Conservation (phyloP, 1,140 invertebrate species). For the Zaprionus inermis region DNA sequence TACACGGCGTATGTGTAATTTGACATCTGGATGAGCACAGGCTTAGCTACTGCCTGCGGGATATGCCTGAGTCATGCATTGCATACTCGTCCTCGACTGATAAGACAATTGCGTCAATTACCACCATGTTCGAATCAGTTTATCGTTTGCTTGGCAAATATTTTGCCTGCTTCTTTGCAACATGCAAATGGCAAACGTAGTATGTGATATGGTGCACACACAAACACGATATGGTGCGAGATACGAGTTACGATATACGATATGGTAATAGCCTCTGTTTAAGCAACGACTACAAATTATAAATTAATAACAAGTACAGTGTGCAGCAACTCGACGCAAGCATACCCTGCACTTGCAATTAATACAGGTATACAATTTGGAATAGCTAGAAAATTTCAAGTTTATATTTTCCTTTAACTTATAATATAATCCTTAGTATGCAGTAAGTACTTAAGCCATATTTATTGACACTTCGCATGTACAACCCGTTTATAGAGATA, state of each 20-base stretch:
- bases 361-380: no score
- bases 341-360: constrained; percentile 10
- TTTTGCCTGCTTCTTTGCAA: constrained; percentile 44
- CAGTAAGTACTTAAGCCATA: neutral
- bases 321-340: neutral
- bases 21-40: constrained; percentile 26
- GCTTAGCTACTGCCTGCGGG: neutral
- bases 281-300: constrained; percentile 39
- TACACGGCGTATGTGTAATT: constrained; percentile 31
- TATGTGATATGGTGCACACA: neutral
- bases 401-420: no score
- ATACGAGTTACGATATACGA: neutral
- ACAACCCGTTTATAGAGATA: neutral
- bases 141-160: constrained; percentile 53
- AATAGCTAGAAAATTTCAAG: no score
- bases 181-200: constrained; percentile 65
- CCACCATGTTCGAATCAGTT: constrained; percentile 39
- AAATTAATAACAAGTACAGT: constrained; percentile 57
- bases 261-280: constrained; percentile 20
- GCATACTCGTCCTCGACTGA: constrained; percentile 18
- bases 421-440: neutral
- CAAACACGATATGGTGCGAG: neutral
- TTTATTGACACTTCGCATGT: no score
- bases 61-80: constrained; percentile 25
- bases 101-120: constrained; percentile 70